phyloP scores from a whole-genome alignment of 1,140 invertebrate species.

The Hormaphis cornu region DNA sequence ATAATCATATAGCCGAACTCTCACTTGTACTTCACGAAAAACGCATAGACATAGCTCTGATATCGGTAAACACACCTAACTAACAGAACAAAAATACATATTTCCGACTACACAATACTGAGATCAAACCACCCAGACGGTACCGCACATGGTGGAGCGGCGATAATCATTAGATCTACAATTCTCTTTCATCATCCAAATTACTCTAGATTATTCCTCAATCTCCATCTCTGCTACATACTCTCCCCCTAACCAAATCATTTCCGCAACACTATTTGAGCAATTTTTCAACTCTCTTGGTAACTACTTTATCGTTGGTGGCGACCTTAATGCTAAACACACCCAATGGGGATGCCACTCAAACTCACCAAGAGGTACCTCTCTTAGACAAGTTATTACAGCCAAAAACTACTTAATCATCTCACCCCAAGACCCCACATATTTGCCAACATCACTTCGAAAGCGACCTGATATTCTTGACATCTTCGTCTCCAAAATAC shows the following conservation, averaged over 20 bases:
- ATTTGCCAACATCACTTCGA: neutral
- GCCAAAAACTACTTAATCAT: neutral
- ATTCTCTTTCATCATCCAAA: too few relatives aligned
- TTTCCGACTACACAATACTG: too few relatives aligned
- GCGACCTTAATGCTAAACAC: slow-evolving; percentile 22
- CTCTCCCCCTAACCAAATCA: neutral
- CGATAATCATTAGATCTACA: too few relatives aligned
- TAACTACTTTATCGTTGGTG: neutral
- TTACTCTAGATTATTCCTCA: neutral
- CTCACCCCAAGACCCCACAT: neutral
- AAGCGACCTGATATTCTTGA: slow-evolving; percentile 11
- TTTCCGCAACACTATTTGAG: neutral
- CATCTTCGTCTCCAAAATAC: neutral
- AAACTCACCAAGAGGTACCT: neutral
- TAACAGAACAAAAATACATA: too few relatives aligned
- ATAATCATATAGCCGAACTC: too few relatives aligned
- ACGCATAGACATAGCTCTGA: too few relatives aligned
- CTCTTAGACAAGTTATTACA: neutral
- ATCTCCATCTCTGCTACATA: neutral
- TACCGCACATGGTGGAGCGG: too few relatives aligned
- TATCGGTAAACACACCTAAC: too few relatives aligned
- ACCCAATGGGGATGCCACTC: neutral
- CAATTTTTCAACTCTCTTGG: neutral
- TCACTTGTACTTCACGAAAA: too few relatives aligned
- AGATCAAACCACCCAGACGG: too few relatives aligned